phyloP scores from a whole-genome alignment of 1,140 invertebrate species.

The Procambarus virginalis region DNA sequence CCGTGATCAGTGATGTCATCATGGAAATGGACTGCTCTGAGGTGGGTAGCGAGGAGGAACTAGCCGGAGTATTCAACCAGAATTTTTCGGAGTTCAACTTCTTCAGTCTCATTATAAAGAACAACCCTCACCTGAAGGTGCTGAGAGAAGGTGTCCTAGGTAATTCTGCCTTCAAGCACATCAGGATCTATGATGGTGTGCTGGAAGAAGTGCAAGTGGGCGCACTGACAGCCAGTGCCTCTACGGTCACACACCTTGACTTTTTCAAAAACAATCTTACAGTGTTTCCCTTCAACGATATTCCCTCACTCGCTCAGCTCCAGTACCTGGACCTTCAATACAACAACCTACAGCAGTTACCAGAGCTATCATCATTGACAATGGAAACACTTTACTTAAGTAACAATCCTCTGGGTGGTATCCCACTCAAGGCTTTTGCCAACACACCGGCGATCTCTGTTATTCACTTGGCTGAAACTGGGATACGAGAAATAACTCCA shows the following conservation, averaged over 20 bases:
- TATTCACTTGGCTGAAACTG: not conserved
- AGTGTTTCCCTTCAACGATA: not conserved
- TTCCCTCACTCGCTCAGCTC: not conserved
- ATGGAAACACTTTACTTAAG: not conserved
- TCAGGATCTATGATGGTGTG: not conserved
- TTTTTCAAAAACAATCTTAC: not conserved
- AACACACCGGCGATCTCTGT: not conserved
- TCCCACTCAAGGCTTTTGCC: not conserved
- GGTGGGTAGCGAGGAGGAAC: not conserved
- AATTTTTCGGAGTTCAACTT: not conserved
- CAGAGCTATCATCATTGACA: not conserved
- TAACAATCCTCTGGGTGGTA: not conserved
- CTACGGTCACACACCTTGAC: not conserved
- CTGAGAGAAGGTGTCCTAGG: not conserved
- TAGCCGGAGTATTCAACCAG: not conserved
- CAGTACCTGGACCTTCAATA: not conserved
- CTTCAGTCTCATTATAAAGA: not conserved
- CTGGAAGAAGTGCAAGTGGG: not conserved
- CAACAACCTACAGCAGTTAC: not conserved
- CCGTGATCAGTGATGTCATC: not conserved
- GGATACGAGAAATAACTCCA: not conserved
- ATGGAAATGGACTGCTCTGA: not conserved
- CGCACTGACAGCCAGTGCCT: not conserved
- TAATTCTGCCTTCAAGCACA: not conserved
- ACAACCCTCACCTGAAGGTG: not conserved